These are phyloP conservation scores for Plodia interpunctella DNA, from an alignment of 1,140 invertebrate species.

Conservation along the genomic window DNA sequence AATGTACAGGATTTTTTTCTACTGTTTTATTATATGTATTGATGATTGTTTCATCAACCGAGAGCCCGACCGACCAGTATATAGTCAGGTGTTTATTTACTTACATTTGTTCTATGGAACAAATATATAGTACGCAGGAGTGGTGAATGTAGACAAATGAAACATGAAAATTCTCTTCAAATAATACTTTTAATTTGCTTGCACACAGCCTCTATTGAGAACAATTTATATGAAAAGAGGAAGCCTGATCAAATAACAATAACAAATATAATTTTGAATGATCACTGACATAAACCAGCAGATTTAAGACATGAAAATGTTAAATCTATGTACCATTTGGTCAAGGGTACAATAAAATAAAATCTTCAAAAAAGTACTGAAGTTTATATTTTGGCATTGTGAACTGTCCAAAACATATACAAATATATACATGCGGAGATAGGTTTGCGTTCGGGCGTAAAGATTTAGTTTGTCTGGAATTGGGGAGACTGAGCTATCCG, in stretches of 20 bases:
- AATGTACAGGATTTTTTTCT: too few species aligned
- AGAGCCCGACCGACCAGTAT: too few species aligned
- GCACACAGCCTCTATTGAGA: conserved; percentile 74
- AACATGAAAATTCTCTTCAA: conserved; percentile 29
- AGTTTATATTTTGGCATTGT: not conserved
- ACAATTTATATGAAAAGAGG: conserved; percentile 51
- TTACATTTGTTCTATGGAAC: too few species aligned
- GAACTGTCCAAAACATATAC: not conserved
- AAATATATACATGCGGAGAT: not conserved
- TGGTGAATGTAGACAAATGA: not conserved
- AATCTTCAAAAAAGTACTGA: conserved; percentile 29
- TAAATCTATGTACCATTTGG: not conserved
- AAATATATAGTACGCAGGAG: too few species aligned
- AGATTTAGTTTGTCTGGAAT: too few species aligned
- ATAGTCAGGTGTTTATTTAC: too few species aligned
- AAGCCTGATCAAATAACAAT: conserved; percentile 41
- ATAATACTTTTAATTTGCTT: conserved; percentile 74
- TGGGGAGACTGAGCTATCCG: too few species aligned
- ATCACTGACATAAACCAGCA: not conserved
- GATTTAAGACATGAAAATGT: not conserved
- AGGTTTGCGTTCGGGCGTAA: too few species aligned
- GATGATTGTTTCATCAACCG: too few species aligned
- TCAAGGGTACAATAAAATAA: conserved; percentile 25
- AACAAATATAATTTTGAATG: not conserved
- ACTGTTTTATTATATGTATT: too few species aligned